Evolutionary conservation across 2,113 vertebrate genomes (phyloP), one percentile per base, ranked within the genome.

Genomic region (Caranx ignobilis): DNA sequence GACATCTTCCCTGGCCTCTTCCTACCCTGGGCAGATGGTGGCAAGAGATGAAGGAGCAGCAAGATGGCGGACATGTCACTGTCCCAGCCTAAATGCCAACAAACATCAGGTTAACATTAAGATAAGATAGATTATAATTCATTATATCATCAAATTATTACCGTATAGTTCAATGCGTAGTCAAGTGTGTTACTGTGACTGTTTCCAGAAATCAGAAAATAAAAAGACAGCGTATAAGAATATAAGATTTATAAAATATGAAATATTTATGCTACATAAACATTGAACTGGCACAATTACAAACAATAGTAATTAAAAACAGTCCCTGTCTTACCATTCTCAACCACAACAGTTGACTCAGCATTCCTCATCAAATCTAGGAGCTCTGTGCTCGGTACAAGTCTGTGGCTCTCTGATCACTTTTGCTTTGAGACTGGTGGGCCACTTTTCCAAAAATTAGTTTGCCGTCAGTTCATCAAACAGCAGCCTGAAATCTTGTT

Each of bases 401-500:
- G 56, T 55, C 71, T 56, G 47, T 45, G 59, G 19, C 48, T 81
- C 50, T 70, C 50, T 63, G 11, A 68, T 0, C 12, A 68, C 48
- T 19, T 75, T 75, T 19, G 7, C 7, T 66, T n/a, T n/a, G n/a
- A n/a, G n/a, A n/a, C n/a, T n/a, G n/a, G n/a, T 69, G 47, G 63
- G 56, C 64, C 79, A 81, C 26, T 2, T 82, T 3, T 75, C 71
- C 50, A 75, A 56, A 6, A 70, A 82, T 48, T 63, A 75, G 35
- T 43, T 75, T 31, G 79, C 72, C 8, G 72, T 75, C n/a, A 16
- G 31, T 11, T 75, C 57, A 7, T 45, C 60, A 66, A 82, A 82
- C 8, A 82, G 60, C 0, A 71, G 60, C 18, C 73, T 54, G 11
- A 82, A 77, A 60, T 82, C 61, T 60, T 82, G 71, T 68, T 81